These are phyloP conservation scores for Idaea biselata DNA, from an alignment of 2,888 invertebrate species.

Conservation along the genomic window DNA sequence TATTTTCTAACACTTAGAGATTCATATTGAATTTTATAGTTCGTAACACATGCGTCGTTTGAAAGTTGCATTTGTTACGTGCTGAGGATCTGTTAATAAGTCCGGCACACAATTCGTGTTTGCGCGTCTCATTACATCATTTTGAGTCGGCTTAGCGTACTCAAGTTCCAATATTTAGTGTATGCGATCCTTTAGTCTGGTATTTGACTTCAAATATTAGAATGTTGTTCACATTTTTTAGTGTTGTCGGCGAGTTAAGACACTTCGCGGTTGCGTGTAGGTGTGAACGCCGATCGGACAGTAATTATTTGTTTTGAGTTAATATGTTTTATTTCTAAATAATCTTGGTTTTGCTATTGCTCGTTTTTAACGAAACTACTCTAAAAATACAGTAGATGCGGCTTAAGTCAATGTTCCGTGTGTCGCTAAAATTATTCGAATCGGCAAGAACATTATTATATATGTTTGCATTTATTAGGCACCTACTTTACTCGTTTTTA, in stretches of 20 bases:
- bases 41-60: slow-evolving; percentile 30
- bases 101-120: slow-evolving; percentile 67
- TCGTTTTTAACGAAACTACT: background rate
- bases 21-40: slow-evolving; percentile 15
- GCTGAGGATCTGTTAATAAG: slow-evolving; percentile 76
- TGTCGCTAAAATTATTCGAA: too few relatives aligned
- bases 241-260: slow-evolving; percentile 54
- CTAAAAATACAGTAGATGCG: too few relatives aligned
- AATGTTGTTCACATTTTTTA: slow-evolving; percentile 65
- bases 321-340: slow-evolving; percentile 9
- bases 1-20: slow-evolving; percentile 27
- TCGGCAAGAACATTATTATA: too few relatives aligned
- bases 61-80: slow-evolving; percentile 25
- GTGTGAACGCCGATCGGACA: slow-evolving; percentile 53
- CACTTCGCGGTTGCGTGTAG: slow-evolving; percentile 62
- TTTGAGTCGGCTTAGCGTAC: slow-evolving; percentile 72
- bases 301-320: slow-evolving; percentile 32
- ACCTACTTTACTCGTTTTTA: too few relatives aligned
- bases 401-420: too few relatives aligned
- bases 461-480: too few relatives aligned
- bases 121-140: slow-evolving; percentile 73
- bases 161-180: slow-evolving; percentile 72
- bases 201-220: slow-evolving; percentile 75
- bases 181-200: slow-evolving; percentile 68
- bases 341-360: slow-evolving; percentile 2